phyloP scores from a whole-genome alignment of 1,140 invertebrate genomes.

The Meloidogyne floridensis region DNA sequence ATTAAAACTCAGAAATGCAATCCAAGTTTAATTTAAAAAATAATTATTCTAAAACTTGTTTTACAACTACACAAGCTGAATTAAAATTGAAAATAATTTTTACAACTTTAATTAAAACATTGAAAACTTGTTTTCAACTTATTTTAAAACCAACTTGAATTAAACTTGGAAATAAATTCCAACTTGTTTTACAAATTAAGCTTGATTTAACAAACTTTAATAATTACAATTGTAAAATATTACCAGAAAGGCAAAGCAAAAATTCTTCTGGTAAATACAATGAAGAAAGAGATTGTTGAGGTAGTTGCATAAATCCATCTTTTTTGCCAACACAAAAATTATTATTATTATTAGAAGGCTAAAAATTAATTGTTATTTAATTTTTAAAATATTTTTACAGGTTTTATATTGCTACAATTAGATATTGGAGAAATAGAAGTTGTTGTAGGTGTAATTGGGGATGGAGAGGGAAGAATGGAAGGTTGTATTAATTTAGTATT shows the following conservation, averaged over 20 bases:
- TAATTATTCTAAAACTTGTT: no score
- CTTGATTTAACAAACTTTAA: neutral
- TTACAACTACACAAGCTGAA: no score
- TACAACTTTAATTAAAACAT: no score
- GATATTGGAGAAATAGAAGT: neutral
- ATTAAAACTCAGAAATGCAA: no score
- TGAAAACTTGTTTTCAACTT: no score
- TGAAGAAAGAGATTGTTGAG: neutral
- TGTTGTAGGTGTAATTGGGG: neutral
- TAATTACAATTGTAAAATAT: constrained; percentile 8
- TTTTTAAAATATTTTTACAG: neutral
- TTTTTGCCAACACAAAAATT: constrained; percentile 42
- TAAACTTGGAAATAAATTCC: neutral
- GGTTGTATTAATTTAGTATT: constrained; percentile 32
- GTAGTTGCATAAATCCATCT: constrained; percentile 41
- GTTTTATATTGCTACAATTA: neutral
- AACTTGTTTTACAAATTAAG: constrained; percentile 13
- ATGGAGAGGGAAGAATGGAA: neutral
- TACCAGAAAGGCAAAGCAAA: constrained; percentile 45
- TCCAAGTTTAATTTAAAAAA: no score
- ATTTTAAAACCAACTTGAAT: no score
- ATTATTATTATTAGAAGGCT: neutral
- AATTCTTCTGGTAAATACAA: constrained; percentile 27
- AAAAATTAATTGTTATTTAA: neutral
- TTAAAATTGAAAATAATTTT: no score